Percentiles rank a stretch among this genome's conserved stretches.
Conservation (phyloP, 2,888 invertebrate genomes). For the Orthosia incerta region DNA sequence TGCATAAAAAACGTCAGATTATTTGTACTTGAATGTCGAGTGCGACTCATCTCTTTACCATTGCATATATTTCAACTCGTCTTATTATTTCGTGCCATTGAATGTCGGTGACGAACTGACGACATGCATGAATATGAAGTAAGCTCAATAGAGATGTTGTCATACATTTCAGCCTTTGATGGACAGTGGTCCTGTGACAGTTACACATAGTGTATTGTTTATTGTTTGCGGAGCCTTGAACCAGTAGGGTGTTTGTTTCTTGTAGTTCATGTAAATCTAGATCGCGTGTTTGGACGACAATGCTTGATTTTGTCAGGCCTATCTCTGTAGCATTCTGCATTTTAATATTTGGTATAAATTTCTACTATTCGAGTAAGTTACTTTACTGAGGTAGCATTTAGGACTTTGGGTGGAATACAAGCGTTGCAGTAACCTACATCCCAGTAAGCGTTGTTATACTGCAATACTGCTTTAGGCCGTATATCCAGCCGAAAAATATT, state of each 20-base stretch:
- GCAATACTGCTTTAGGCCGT: too few relatives aligned
- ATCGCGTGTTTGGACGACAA: conserved; percentile 10
- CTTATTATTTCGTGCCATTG: conserved; percentile 84
- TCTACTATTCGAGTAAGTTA: not conserved
- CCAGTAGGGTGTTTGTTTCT: conserved; percentile 62
- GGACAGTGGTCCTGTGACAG: conserved; percentile 79
- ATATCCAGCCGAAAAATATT: not conserved
- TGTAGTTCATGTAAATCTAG: conserved; percentile 32
- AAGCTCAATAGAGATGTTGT: conserved; percentile 87
- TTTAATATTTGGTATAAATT: not conserved
- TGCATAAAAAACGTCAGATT: conserved; percentile 68
- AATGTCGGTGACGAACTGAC: conserved; percentile 77
- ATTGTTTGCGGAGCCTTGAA: conserved; percentile 81
- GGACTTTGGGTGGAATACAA: not conserved
- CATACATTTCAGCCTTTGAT: conserved; percentile 82
- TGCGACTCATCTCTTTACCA: conserved; percentile 76
- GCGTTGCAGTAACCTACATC: not conserved
- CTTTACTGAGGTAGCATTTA: not conserved
- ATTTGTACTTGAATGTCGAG: conserved; percentile 74
- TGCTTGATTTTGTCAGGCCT: not conserved
- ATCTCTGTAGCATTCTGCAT: not conserved
- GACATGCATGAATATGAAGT: conserved; percentile 87
- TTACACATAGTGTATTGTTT: conserved; percentile 82
- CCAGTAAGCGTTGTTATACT: too few relatives aligned
- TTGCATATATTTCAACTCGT: conserved; percentile 80